phyloP scores from a whole-genome alignment of 1,140 invertebrate genomes.

The Heliconius eleuchia region DNA sequence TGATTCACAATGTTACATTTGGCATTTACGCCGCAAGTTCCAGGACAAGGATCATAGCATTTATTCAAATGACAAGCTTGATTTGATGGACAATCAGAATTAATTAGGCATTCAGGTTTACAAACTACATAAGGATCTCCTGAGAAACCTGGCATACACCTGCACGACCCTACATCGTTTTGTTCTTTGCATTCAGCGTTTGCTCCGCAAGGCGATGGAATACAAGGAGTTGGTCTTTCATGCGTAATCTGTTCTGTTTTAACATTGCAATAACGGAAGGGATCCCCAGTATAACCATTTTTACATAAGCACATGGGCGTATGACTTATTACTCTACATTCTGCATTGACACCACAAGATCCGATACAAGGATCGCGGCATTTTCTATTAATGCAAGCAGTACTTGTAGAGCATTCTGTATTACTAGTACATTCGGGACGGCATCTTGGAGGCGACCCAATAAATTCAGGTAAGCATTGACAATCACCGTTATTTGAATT shows the following conservation, averaged over 20 bases:
- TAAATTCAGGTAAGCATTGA: conserved; percentile 83
- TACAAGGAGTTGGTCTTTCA: conserved; percentile 83
- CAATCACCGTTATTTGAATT: conserved; percentile 83
- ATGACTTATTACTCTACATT: conserved; percentile 84
- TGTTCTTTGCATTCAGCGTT: conserved; percentile 86
- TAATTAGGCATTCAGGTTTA: conserved; percentile 83
- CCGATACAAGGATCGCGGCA: conserved; percentile 87
- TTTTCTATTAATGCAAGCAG: conserved; percentile 85
- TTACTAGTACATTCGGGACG: conserved; percentile 87
- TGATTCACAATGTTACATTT: conserved; percentile 86
- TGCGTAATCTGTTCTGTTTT: conserved; percentile 68
- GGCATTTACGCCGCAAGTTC: conserved; percentile 86
- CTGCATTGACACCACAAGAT: conserved; percentile 84
- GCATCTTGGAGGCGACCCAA: conserved; percentile 84
- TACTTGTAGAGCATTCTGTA: conserved; percentile 83
- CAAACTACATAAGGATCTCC: conserved; percentile 89
- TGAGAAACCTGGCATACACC: conserved; percentile 87
- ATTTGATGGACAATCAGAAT: conserved; percentile 82
- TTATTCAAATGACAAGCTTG: conserved; percentile 82
- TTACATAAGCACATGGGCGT: conserved; percentile 84
- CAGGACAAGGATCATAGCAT: conserved; percentile 83
- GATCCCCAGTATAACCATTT: conserved; percentile 85
- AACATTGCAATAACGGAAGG: conserved; percentile 83
- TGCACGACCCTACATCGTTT: conserved; percentile 85
- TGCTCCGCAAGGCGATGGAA: conserved; percentile 87